phyloP scores from a whole-genome alignment of 2,888 invertebrate genomes.

The Mythimna albipuncta region DNA sequence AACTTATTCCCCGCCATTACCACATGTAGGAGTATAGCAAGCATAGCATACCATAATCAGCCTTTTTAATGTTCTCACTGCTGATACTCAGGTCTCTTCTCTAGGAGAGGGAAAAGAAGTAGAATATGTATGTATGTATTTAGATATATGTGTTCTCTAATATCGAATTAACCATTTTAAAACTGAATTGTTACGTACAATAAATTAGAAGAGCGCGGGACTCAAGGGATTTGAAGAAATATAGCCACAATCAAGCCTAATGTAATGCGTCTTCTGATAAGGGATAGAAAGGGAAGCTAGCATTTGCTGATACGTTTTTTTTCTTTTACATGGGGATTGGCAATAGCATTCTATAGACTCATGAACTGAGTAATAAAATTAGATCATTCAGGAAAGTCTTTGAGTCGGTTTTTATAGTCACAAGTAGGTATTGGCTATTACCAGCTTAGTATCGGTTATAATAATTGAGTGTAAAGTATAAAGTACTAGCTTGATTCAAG shows the following conservation, averaged over 20 bases:
- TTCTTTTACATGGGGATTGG: neutral
- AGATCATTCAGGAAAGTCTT: too few species aligned
- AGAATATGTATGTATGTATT: too few species aligned
- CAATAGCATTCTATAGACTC: neutral
- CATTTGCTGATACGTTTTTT: neutral
- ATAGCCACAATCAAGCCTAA: conserved; percentile 19
- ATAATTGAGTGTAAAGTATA: neutral
- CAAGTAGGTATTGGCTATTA: too few species aligned
- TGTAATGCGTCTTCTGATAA: conserved; percentile 5
- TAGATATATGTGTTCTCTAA: neutral
- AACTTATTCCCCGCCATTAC: too few species aligned
- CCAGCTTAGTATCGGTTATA: too few species aligned
- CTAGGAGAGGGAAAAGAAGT: too few species aligned
- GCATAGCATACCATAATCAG: too few species aligned
- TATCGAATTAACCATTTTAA: conserved; percentile 28
- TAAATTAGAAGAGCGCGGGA: conserved; percentile 11
- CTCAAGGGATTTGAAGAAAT: conserved; percentile 21
- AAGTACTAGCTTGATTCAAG: too few species aligned
- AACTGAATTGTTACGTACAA: neutral
- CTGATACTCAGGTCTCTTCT: too few species aligned
- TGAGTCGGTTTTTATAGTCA: too few species aligned
- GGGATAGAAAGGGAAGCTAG: neutral
- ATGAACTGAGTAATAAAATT: neutral
- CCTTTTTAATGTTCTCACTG: too few species aligned
- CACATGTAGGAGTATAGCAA: neutral